phyloP scores from a whole-genome alignment of 2,888 invertebrate genomes.

The Blomia tropicalis region DNA sequence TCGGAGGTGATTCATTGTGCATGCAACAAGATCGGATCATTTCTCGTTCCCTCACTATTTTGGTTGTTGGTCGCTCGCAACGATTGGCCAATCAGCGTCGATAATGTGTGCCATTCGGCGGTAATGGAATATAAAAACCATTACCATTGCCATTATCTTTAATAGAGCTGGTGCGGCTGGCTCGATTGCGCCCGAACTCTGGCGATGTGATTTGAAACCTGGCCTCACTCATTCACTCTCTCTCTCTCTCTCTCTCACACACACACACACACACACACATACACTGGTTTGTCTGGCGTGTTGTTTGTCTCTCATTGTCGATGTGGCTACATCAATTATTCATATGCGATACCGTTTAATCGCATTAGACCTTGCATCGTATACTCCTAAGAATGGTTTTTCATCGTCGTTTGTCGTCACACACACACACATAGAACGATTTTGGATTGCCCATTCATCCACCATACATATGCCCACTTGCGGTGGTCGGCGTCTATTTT shows the following conservation, averaged over 20 bases:
- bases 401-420: no score
- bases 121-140: conserved; percentile 15
- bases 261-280: not conserved
- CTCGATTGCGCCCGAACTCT: not conserved
- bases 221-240: no score
- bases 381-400: not conserved
- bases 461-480: not conserved
- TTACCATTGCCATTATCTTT: conserved; percentile 14
- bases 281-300: not conserved
- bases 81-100: conserved; percentile 4
- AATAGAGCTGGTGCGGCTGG: conserved; percentile 1
- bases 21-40: conserved; percentile 15
- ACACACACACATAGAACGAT: not conserved
- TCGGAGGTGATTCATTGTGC: conserved; percentile 7
- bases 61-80: not conserved
- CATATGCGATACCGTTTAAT: conserved; percentile 14
- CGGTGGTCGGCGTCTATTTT: not conserved
- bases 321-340: conserved; percentile 12
- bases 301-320: not conserved
- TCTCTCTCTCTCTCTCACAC: no score
- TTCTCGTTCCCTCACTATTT: not conserved
- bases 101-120: conserved; percentile 1
- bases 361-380: not conserved
- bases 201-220: conserved; percentile 7
- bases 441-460: not conserved